Conservation (phyloP, 2,888 invertebrate genomes). For the Habroteleia sp. region DNA sequence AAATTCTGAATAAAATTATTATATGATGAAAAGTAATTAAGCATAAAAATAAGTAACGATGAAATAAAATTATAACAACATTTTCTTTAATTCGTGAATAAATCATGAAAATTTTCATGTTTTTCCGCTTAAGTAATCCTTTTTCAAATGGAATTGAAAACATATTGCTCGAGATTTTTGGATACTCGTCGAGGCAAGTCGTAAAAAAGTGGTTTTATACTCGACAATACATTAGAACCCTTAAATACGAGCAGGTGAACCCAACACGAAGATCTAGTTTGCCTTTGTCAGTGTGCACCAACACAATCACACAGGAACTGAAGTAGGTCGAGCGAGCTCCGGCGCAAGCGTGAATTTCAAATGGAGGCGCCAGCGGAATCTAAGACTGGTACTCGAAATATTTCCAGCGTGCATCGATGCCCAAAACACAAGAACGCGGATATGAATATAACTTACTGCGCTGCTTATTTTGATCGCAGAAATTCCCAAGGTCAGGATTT, state of each 20-base stretch:
- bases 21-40: too few species aligned
- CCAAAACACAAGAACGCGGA: constrained; percentile 45
- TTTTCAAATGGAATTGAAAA: constrained; percentile 37
- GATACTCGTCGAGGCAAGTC: constrained; percentile 43
- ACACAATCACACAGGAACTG: constrained; percentile 5
- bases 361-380: constrained; percentile 52
- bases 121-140: constrained; percentile 19
- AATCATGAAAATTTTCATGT: constrained; percentile 19
- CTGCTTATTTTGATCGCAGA: constrained; percentile 16
- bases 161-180: constrained; percentile 41
- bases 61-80: not conserved
- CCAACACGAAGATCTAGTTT: constrained; percentile 40
- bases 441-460: too few species aligned
- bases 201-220: constrained; percentile 57
- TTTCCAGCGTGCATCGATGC: constrained; percentile 45
- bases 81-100: constrained; percentile 11
- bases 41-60: constrained; percentile 2
- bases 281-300: constrained; percentile 22
- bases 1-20: too few species aligned
- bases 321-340: constrained; percentile 56
- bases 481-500: constrained; percentile 21
- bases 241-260: constrained; percentile 60
- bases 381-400: constrained; percentile 32
- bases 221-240: constrained; percentile 60
- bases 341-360: constrained; percentile 51